A percentile compares a stretch with the other conserved stretches of the same genome.
Evolutionary conservation across 2,113 vertebrate genomes (phyloP).

Genomic region (Dromas ardeola): DNA sequence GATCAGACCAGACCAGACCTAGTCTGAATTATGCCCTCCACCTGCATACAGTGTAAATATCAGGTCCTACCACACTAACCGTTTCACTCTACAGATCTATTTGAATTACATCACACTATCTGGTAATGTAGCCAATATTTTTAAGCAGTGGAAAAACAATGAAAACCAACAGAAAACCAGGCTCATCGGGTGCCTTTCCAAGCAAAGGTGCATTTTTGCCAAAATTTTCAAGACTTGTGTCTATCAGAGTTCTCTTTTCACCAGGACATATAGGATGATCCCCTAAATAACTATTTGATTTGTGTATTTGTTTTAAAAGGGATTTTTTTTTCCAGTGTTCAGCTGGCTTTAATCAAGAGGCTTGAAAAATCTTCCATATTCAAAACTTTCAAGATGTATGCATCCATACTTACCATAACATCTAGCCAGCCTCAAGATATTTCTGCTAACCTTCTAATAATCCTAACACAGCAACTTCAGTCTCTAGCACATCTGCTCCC

Average conservation of each 20-base stretch:
- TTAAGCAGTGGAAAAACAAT: not conserved
- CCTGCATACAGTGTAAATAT: not conserved
- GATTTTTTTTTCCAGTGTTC: not conserved
- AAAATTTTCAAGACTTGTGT: not conserved
- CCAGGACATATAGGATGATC: not conserved
- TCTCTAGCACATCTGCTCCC: constrained; percentile 8
- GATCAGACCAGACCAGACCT: not conserved
- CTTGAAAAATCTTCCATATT: not conserved
- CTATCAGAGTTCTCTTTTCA: not conserved
- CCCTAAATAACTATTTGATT: not conserved
- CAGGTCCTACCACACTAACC: rapidly evolving
- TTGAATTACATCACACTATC: not conserved
- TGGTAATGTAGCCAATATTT: not conserved
- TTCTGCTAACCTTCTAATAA: constrained; percentile 14
- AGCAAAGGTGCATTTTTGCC: not conserved
- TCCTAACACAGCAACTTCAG: constrained; percentile 2
- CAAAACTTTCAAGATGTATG: not conserved
- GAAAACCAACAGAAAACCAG: not conserved
- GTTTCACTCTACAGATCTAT: not conserved
- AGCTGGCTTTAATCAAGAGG: not conserved
- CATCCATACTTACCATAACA: not conserved
- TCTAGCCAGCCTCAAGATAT: not conserved
- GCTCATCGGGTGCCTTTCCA: not conserved
- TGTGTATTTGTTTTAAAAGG: not conserved
- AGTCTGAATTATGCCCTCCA: not conserved